Evolutionary conservation across 2,113 vertebrate genomes (phyloP).

Genomic region (Mesocricetus auratus): DNA sequence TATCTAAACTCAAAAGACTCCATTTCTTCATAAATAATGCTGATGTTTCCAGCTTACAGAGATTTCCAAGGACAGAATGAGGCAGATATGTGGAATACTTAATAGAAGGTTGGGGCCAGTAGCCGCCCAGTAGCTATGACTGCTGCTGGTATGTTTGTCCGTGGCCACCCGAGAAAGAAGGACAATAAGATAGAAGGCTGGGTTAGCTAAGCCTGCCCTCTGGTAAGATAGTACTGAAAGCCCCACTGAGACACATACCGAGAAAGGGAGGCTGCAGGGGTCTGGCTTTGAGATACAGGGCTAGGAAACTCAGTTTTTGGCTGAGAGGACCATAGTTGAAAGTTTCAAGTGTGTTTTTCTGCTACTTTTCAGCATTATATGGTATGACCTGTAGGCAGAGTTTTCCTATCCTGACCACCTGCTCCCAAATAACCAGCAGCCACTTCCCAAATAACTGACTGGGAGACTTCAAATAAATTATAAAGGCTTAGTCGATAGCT

Average conservation of each 20-base stretch:
- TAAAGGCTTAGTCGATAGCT: no score
- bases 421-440: no score
- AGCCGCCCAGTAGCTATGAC: not conserved
- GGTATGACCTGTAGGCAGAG: no score
- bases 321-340: not conserved
- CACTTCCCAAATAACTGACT: no score
- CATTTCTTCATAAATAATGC: not conserved
- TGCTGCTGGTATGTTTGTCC: not conserved
- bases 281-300: not conserved
- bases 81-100: not conserved
- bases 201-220: not conserved
- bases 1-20: not conserved
- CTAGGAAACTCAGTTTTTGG: not conserved
- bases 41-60: not conserved
- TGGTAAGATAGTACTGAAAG: not conserved
- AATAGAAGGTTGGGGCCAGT: not conserved
- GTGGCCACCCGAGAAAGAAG: not conserved
- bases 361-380: rapidly evolving
- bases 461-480: no score
- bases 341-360: not conserved
- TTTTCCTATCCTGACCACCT: no score
- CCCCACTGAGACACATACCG: not conserved
- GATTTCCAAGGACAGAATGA: not conserved
- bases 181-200: not conserved
- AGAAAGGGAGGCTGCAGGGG: not conserved